Percentiles rank a stretch among this genome's conserved stretches.
These are phyloP conservation scores for Bembecia ichneumoniformis DNA, from an alignment of 2,888 invertebrate genomes.

Conservation along the genomic window DNA sequence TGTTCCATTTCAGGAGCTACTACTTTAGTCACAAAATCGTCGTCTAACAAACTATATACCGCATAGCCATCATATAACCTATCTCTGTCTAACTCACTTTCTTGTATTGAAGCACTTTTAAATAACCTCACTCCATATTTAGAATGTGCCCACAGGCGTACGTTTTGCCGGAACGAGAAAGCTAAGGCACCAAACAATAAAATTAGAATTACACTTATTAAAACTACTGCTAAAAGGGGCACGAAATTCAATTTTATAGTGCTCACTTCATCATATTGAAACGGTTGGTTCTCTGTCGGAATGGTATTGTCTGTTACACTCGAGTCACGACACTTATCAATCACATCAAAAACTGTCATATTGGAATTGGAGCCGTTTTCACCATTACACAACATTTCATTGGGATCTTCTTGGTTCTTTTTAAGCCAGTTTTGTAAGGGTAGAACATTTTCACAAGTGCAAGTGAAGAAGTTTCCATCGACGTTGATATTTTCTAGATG, in stretches of 20 bases:
- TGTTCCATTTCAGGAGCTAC: conserved; percentile 84
- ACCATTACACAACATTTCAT: conserved; percentile 77
- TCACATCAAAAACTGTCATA: conserved; percentile 58
- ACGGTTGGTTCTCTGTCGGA: conserved; percentile 70
- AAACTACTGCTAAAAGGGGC: conserved; percentile 80
- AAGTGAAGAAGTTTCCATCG: conserved; percentile 84
- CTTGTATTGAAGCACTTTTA: conserved; percentile 73
- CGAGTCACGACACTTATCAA: conserved; percentile 63
- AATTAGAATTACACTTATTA: conserved; percentile 80
- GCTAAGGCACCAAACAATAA: conserved; percentile 79
- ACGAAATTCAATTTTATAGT: conserved; percentile 78
- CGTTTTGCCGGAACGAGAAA: conserved; percentile 84
- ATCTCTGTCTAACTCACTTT: conserved; percentile 74
- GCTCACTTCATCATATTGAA: conserved; percentile 77
- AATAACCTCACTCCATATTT: conserved; percentile 85
- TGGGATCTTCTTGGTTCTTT: conserved; percentile 74
- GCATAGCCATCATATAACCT: conserved; percentile 90
- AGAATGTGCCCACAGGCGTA: conserved; percentile 85
- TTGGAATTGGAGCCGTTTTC: conserved; percentile 57
- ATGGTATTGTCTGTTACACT: conserved; percentile 68
- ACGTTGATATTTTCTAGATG: conserved; percentile 77
- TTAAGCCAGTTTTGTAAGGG: conserved; percentile 78
- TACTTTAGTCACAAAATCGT: conserved; percentile 77
- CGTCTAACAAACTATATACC: conserved; percentile 87
- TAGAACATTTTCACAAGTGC: conserved; percentile 79